Evolutionary conservation across 2,797 vertebrate species (phyloP).

Genomic region (Salarias fasciatus): DNA sequence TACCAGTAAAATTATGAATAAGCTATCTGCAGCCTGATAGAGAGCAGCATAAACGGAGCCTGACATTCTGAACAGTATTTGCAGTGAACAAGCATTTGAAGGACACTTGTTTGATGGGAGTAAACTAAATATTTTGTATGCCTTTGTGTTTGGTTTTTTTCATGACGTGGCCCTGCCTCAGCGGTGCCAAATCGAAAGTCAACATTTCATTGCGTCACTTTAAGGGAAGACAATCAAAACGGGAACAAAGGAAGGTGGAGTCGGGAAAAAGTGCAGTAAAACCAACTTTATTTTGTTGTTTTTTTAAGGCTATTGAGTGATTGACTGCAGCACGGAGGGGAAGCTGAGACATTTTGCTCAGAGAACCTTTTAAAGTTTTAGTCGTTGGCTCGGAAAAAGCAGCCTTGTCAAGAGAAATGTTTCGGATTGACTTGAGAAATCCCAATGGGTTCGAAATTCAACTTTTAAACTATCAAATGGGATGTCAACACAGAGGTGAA

Average conservation of each 20-base stretch:
- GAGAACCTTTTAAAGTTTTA: too few relatives aligned
- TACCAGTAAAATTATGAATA: slow-evolving; percentile 41
- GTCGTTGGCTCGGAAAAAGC: too few relatives aligned
- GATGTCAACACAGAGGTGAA: too few relatives aligned
- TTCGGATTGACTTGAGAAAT: too few relatives aligned
- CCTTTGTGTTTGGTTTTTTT: slow-evolving; percentile 65
- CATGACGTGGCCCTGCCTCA: slow-evolving; percentile 1
- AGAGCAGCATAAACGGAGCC: slow-evolving; percentile 39
- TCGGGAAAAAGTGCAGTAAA: slow-evolving; percentile 75
- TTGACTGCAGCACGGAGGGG: too few relatives aligned
- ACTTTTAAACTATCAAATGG: too few relatives aligned
- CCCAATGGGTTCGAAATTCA: too few relatives aligned
- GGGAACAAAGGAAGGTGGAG: too few relatives aligned
- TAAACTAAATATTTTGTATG: slow-evolving; percentile 89
- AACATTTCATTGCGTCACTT: slow-evolving; percentile 38
- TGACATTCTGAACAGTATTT: slow-evolving; percentile 61
- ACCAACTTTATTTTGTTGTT: too few relatives aligned
- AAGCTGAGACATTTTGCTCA: too few relatives aligned
- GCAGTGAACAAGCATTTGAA: slow-evolving; percentile 55
- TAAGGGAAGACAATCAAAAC: not conserved
- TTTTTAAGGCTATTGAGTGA: too few relatives aligned
- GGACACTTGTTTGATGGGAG: slow-evolving; percentile 77
- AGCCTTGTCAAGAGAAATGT: too few relatives aligned
- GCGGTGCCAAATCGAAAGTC: slow-evolving; percentile 24
- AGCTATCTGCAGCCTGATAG: slow-evolving; percentile 49